Evolutionary conservation across 2,113 vertebrate species (phyloP).

Genomic region (Alaudala cheleensis): DNA sequence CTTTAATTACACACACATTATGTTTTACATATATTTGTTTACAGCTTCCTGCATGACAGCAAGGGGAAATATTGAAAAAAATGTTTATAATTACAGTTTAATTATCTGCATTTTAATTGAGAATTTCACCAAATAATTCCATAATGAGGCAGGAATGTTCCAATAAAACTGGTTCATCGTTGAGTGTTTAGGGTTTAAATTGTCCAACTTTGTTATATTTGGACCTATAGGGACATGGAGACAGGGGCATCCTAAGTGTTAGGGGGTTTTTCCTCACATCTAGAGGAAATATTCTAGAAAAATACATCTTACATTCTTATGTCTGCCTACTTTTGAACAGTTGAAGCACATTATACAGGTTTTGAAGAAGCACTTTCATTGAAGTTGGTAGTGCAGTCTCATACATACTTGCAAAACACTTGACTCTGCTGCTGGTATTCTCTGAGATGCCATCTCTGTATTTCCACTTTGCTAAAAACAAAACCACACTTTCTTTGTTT

Average conservation of each 20-base stretch:
- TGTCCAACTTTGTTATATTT: background rate
- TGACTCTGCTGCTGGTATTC: background rate
- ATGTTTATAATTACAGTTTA: conserved; percentile 46
- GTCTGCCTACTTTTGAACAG: background rate
- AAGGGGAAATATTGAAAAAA: conserved; percentile 24
- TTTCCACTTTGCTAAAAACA: background rate
- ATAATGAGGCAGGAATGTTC: background rate
- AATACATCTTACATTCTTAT: background rate
- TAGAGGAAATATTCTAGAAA: background rate
- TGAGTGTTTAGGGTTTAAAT: background rate
- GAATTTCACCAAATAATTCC: conserved; percentile 17
- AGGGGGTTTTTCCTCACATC: background rate
- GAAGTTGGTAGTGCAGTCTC: background rate
- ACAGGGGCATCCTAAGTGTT: background rate
- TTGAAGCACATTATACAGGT: background rate
- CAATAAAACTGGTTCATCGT: background rate
- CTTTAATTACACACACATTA: conserved; percentile 29
- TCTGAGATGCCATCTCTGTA: background rate
- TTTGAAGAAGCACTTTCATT: background rate
- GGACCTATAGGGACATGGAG: background rate
- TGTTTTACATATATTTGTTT: conserved; percentile 59
- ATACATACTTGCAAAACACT: background rate
- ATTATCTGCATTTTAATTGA: conserved; percentile 41
- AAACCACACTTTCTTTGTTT: background rate
- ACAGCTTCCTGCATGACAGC: background rate